A percentile compares a stretch with the other conserved stretches of the same genome.
Evolutionary conservation across 1,140 invertebrate species (phyloP).

Genomic region (Augochlora pura): DNA sequence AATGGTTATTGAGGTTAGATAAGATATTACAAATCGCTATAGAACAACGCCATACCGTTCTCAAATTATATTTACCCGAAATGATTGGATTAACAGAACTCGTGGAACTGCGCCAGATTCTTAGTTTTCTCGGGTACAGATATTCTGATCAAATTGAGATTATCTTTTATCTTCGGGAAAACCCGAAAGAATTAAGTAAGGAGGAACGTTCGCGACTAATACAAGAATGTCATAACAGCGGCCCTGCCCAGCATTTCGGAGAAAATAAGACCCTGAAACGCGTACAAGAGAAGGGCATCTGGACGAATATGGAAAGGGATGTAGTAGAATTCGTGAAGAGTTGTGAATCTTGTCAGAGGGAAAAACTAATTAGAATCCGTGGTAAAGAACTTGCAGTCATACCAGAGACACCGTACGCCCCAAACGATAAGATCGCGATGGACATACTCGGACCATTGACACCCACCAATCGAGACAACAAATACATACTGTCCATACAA

Average conservation of each 20-base stretch:
- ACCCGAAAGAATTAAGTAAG: background rate
- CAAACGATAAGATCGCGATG: constrained; percentile 25
- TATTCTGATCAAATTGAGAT: background rate
- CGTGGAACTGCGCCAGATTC: too few relatives aligned
- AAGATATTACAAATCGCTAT: background rate
- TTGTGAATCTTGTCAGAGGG: background rate
- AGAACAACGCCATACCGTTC: background rate
- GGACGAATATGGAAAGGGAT: background rate
- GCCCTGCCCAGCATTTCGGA: background rate
- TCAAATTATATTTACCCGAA: too few relatives aligned
- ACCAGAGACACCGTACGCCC: background rate
- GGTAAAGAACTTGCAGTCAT: background rate
- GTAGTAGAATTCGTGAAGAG: background rate
- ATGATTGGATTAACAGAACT: too few relatives aligned
- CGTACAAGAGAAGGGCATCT: too few relatives aligned
- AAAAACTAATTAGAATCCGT: constrained; percentile 5
- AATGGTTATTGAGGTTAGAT: too few relatives aligned
- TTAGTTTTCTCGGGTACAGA: too few relatives aligned
- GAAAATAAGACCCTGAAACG: too few relatives aligned
- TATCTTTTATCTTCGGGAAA: background rate
- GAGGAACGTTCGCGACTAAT: background rate
- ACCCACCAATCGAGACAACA: background rate
- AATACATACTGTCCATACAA: constrained; percentile 56
- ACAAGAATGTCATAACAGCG: background rate
- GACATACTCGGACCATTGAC: constrained; percentile 17